Evolutionary conservation across 2,113 vertebrate genomes (phyloP), one percentile per base, ranked within the genome.

Genomic region (Perognathus longimembris): DNA sequence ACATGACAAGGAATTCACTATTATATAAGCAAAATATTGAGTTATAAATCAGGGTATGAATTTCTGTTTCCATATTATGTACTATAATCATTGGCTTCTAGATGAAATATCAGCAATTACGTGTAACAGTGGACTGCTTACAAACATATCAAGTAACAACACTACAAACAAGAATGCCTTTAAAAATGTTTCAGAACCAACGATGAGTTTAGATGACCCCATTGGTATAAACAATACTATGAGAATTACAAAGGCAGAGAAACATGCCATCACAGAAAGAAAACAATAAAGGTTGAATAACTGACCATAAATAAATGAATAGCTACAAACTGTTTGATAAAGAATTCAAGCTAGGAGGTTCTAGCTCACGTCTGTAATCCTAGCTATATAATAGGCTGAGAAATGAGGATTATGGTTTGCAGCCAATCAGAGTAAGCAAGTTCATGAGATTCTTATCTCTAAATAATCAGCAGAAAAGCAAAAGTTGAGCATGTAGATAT

Each of bases 1-100:
- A 87, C 91, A 92, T 26, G 20, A 8, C 12, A 82, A 92, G 14
- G 21, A 78, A 75, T 74, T 91, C 0, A 67, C 59, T 94, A 76
- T 69, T 1, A 84, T 36, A 14, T 64, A 69, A 14, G 26, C 9
- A 83, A 88, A 81, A 67, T 76, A 73, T 67, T 86, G 21, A 79
- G 14, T 85, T 93, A 64, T 64, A 77, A 75, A 36, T 88, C 22
- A 89, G 38, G 32, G 6, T 54, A 75, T 42, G 22, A 11, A 30
- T 17, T 76, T 91, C 24, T 88, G 4, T 57, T 92, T 92, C 81
- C 88, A 10, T 66, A 40, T 66, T 73, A 79, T 4, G 0, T 89
- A 85, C 61, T 77, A 70, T 79, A 74, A 21, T 4, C n/a, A 70
- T 85, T 75, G 24, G 24, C 3, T 89, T 71, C 57, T 40, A 28